Percentiles rank a stretch among this genome's conserved stretches.
Conservation (phyloP, 1,140 invertebrate species). For the Polypedilum pembai region DNA sequence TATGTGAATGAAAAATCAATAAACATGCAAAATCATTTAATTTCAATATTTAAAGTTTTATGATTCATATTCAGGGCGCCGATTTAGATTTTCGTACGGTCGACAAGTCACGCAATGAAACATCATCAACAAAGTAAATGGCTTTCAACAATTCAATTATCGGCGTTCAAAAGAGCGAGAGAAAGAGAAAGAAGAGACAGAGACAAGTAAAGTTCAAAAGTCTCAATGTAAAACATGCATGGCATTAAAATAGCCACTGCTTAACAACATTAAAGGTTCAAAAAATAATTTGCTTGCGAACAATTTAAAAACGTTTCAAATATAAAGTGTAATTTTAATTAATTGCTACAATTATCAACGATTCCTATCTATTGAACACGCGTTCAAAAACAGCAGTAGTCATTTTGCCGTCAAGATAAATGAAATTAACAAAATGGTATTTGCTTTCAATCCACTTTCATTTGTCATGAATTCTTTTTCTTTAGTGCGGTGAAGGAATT, state of each 20-base stretch:
- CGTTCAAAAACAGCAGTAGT: no score
- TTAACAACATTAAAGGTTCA: no score
- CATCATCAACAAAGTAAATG: background rate
- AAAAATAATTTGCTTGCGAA: no score
- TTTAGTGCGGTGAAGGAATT: background rate
- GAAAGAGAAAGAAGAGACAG: background rate
- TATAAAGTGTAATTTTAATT: no score
- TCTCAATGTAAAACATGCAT: no score
- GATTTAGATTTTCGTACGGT: background rate
- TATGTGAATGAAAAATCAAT: background rate
- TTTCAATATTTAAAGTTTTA: background rate
- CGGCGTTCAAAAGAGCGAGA: background rate
- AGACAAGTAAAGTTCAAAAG: no score
- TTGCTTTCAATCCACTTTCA: background rate
- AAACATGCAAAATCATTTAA: background rate
- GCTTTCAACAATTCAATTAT: background rate
- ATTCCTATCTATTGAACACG: no score
- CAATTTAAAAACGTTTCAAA: no score
- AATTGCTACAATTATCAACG: no score
- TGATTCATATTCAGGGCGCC: background rate
- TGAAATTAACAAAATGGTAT: no score
- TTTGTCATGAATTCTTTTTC: background rate
- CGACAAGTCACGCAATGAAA: background rate
- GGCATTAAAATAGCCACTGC: no score
- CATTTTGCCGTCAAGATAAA: no score